These are phyloP conservation scores for Oncorhynchus tshawytscha DNA, from an alignment of 2,113 vertebrate species.

Conservation along the genomic window DNA sequence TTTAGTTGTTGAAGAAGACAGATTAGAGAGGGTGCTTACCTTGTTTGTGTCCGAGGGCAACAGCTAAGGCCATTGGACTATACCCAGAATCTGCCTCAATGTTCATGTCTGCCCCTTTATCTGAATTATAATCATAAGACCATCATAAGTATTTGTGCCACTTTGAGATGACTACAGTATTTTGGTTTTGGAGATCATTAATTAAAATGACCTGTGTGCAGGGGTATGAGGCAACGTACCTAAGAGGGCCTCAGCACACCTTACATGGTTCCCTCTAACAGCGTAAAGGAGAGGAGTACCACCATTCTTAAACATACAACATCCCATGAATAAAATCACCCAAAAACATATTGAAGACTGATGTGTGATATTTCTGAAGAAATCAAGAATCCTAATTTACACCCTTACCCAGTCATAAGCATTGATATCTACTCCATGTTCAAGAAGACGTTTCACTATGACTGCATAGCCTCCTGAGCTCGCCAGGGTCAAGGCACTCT, in stretches of 20 bases:
- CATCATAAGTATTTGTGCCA: not conserved
- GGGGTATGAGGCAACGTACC: constrained; percentile 65
- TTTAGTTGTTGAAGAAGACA: not conserved
- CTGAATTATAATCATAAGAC: constrained; percentile 30
- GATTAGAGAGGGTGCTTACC: constrained; percentile 60
- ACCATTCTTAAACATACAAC: constrained; percentile 78
- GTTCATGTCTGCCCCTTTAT: constrained; percentile 87
- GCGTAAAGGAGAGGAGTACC: constrained; percentile 95
- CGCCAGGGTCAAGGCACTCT: constrained; percentile 90
- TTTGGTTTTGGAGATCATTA: not conserved
- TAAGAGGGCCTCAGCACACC: constrained; percentile 87
- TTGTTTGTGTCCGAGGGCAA: constrained; percentile 90
- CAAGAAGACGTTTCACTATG: constrained; percentile 84
- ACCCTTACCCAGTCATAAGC: constrained; percentile 90
- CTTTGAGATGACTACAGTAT: not conserved
- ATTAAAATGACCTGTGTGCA: too few species aligned
- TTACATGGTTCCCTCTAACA: constrained; percentile 90
- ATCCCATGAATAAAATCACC: too few species aligned
- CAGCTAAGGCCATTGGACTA: constrained; percentile 91
- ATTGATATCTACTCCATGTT: constrained; percentile 86
- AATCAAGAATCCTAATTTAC: not conserved
- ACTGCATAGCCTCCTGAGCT: constrained; percentile 92
- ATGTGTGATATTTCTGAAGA: not conserved
- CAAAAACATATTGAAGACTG: not conserved
- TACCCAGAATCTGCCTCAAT: constrained; percentile 94